These are phyloP conservation scores for Psittacula echo DNA, from an alignment of 2,797 vertebrate genomes.

Conservation along the genomic window DNA sequence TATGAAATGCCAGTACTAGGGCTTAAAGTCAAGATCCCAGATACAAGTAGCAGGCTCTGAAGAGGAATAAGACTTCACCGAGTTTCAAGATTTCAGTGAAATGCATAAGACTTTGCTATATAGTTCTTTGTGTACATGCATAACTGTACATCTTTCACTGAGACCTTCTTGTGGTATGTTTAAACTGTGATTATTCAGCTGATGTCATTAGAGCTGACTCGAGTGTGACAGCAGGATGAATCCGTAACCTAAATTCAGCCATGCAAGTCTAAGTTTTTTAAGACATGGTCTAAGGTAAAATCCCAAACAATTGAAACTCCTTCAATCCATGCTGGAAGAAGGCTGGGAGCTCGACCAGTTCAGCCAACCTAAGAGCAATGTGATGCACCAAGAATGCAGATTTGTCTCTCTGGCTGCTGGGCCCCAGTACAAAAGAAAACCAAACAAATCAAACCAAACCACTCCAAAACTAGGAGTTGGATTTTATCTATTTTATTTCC, in stretches of 20 bases:
- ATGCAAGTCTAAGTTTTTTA: background rate
- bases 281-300: background rate
- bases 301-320: background rate
- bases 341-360: background rate
- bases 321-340: background rate
- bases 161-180: background rate
- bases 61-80: background rate
- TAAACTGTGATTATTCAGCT: background rate
- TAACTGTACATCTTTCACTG: background rate
- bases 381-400: background rate
- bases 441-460: background rate
- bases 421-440: background rate
- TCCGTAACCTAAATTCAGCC: background rate
- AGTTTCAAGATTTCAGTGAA: background rate
- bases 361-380: background rate
- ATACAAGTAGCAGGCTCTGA: background rate
- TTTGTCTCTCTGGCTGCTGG: background rate
- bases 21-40: background rate
- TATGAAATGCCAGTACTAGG: background rate
- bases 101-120: background rate
- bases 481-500: background rate
- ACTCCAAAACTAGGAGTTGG: fast-evolving
- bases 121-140: fast-evolving
- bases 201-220: background rate
- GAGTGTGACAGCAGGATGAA: background rate